Evolutionary conservation across 2,888 invertebrate species (phyloP).

Genomic region (Nasonovia ribisnigri): DNA sequence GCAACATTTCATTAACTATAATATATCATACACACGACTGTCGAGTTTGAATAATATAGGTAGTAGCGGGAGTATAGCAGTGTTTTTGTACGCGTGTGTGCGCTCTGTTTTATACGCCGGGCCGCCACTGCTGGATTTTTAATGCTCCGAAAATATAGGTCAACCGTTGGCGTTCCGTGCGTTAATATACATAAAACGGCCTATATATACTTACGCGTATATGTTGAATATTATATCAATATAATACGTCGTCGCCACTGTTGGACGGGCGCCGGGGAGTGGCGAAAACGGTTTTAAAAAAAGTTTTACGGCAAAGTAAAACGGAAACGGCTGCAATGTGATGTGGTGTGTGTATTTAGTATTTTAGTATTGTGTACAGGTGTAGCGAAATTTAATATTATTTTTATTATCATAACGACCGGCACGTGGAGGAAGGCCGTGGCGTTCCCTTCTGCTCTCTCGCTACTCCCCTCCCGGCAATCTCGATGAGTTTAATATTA

Average conservation of each 20-base stretch:
- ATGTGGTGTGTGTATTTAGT: background rate
- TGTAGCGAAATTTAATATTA: slow-evolving; percentile 22
- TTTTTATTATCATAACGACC: slow-evolving; percentile 20
- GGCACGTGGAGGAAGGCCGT: slow-evolving; percentile 14
- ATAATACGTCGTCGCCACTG: background rate
- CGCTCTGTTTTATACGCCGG: slow-evolving; percentile 28
- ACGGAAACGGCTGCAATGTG: background rate
- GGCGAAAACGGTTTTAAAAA: slow-evolving; percentile 17
- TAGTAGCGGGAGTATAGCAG: background rate
- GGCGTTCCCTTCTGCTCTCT: background rate
- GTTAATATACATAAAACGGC: slow-evolving; percentile 16
- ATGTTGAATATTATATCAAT: background rate
- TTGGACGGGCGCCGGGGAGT: background rate
- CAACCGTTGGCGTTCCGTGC: background rate
- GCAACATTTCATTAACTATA: slow-evolving; percentile 9
- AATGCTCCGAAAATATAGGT: slow-evolving; percentile 38
- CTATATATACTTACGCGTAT: background rate
- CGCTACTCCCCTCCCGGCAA: background rate
- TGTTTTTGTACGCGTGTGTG: background rate
- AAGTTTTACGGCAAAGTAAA: background rate
- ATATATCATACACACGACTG: background rate
- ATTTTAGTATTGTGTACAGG: background rate
- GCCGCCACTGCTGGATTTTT: slow-evolving; percentile 23
- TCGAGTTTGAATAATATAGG: background rate
- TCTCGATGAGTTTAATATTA: background rate